A percentile compares a stretch with the other conserved stretches of the same genome.
phyloP scores from a whole-genome alignment of 2,113 vertebrate species.

The Girardinichthys multiradiatus region DNA sequence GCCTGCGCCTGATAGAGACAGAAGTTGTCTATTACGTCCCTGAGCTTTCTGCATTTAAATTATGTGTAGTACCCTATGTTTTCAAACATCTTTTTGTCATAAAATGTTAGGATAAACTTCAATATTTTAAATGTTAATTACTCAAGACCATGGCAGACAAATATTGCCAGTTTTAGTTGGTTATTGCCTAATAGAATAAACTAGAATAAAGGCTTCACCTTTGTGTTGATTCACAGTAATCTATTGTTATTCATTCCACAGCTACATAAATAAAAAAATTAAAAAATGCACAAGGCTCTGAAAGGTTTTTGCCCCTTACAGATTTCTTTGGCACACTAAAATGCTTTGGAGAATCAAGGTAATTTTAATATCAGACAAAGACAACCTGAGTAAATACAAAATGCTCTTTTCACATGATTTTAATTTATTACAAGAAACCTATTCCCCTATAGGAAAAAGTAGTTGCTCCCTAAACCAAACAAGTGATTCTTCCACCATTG shows the following conservation, averaged over 20 bases:
- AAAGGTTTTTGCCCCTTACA: too few species aligned
- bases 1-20: conserved; percentile 3
- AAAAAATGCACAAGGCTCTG: not conserved
- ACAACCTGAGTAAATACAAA: too few species aligned
- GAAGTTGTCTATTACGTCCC: conserved; percentile 17
- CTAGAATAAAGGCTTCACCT: too few species aligned
- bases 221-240: too few species aligned
- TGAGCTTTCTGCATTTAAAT: conserved; percentile 12
- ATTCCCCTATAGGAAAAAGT: not conserved
- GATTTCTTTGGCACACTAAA: too few species aligned
- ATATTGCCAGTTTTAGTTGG: not conserved
- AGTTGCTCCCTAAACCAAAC: not conserved
- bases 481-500: not conserved
- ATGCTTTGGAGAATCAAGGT: too few species aligned
- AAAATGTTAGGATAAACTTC: not conserved
- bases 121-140: not conserved
- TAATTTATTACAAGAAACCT: too few species aligned
- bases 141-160: not conserved
- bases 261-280: not conserved
- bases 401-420: too few species aligned
- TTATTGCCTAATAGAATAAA: not conserved
- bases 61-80: not conserved
- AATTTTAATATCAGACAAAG: too few species aligned
- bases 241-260: too few species aligned
- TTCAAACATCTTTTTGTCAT: not conserved